Base-by-base conservation (phyloP, 2,113 vertebrate genomes). In the Entosphenus tridentatus region DNA sequence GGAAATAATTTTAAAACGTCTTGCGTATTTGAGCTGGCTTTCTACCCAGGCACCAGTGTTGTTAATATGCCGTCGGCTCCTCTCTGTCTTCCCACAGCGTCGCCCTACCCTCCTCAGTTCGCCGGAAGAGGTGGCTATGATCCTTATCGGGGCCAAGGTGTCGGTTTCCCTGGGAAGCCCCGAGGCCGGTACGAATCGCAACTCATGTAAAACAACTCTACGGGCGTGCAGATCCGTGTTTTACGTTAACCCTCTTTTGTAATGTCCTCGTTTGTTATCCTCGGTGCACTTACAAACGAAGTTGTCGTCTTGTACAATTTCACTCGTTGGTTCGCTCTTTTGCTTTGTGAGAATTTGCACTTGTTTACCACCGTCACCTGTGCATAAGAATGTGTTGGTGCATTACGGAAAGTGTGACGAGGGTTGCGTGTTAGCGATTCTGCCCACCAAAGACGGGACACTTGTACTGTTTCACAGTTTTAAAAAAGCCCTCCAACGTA, bases 51-150 rank as follows among this genome's bases (percentile, higher is more conserved):
- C 21, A 21, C n/a, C 10, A 9, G 8, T 65, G 62, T 39, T 18
- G 10, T 65, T 65, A 21, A 9, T 65, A 65, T 65, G n/a, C 10
- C 62, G 6, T 55, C 6, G 12, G 12, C 68, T 2, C 3, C 54
- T 56, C 17, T 21, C 16, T 56, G 68, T 55, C 72, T 69, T 56
- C 58, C 76, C 77, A 83, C 82, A 57, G 85, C 77, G 1, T 85
- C 86, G 70, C 85, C 84, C 1, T 91, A 88, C 69, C 86, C 88
- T 0, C 88, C 84, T 1, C 87, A 88, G 2, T 92, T 84, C 2
- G 87, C 72, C 73, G 82, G 87, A 8, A 78, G 88, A 67, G 88
- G 88, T 8, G 85, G 83, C 78, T 89, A 88, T 10, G 87, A 91
- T 76, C 83, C 83, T 71, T 89, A 89, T 73, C 80, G 87, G 14